Evolutionary conservation across 2,888 invertebrate genomes (phyloP).

Genomic region (Drosophila prolongata): DNA sequence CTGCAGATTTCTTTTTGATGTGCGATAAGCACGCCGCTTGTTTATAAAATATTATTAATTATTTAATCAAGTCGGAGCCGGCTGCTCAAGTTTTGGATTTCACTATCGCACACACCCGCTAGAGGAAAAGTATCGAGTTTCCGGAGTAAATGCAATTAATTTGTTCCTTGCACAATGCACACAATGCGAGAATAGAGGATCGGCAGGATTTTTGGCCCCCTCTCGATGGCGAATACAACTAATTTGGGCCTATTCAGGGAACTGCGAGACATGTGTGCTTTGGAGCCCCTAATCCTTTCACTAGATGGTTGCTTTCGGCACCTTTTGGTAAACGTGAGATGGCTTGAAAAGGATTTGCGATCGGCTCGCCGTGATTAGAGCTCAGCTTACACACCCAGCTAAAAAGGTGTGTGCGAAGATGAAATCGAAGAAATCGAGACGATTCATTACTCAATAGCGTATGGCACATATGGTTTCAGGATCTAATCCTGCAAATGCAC

Average conservation of each 20-base stretch:
- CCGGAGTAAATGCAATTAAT: conserved; percentile 70
- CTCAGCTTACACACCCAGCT: conserved; percentile 63
- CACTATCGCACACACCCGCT: conserved; percentile 35
- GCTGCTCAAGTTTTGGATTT: conserved; percentile 56
- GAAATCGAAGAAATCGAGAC: conserved; percentile 42
- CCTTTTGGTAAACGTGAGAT: conserved; percentile 78
- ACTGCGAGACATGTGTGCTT: conserved; percentile 59
- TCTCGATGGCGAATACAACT: conserved; percentile 51
- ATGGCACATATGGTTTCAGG: conserved; percentile 49
- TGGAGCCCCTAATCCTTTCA: conserved; percentile 68
- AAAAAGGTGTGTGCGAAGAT: conserved; percentile 55
- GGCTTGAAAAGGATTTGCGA: conserved; percentile 59
- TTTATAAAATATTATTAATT: conserved; percentile 78
- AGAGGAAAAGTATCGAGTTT: conserved; percentile 58
- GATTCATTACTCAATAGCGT: conserved; percentile 52
- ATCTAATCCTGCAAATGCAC: conserved; percentile 49
- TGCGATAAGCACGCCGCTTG: conserved; percentile 52
- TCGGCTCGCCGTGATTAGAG: conserved; percentile 70
- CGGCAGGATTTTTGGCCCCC: neutral
- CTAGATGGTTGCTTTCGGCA: conserved; percentile 67
- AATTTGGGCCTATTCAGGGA: conserved; percentile 55
- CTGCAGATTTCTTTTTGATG: conserved; percentile 1
- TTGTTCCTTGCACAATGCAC: conserved; percentile 57
- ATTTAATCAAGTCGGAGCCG: conserved; percentile 45
- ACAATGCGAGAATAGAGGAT: conserved; percentile 18